Evolutionary conservation across 2,888 invertebrate genomes (phyloP), one percentile per base, ranked within the genome.

Genomic region (Anthoptus insignis): DNA sequence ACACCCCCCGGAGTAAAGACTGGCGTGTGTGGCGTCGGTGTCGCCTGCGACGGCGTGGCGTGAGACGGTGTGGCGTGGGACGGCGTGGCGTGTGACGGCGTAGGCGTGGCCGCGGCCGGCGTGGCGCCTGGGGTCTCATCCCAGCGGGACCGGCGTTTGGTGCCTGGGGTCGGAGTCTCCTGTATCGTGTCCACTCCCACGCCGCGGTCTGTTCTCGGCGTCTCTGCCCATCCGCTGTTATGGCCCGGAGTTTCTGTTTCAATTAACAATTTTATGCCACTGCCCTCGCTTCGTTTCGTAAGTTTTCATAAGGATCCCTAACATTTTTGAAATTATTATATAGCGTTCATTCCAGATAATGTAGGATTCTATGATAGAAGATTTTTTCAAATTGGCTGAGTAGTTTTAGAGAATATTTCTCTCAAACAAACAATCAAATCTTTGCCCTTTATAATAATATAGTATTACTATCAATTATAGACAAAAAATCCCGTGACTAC

Each of bases 191-290:
- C 97, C 11, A 95, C 94, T 11, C 95, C 96, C 0, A 95, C 95
- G 3, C 96, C 96, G 61, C 99, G 95, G 84, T 99, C 99, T 0
- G 99, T 98, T 68, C 98, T 96, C 0, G 99, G 99, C 0, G 99
- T 99, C 91, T 99, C 99, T 14, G 99, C 99, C 99, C 99, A 99
- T 1, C 99, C 99, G 82, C 98, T 98, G 72, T 96, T 97, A 86
- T 99, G 98, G 0, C 98, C 99, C 0, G 99, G 99, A 0, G 99
- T 99, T 93, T 99, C 99, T 96, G n/a, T n/a, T n/a, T n/a, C n/a
- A n/a, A n/a, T n/a, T n/a, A n/a, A n/a, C n/a, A n/a, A n/a, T n/a
- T n/a, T n/a, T n/a, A n/a, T n/a, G n/a, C n/a, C n/a, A n/a, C n/a
- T n/a, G n/a, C n/a, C n/a, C n/a, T n/a, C n/a, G n/a, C n/a, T n/a